These are phyloP conservation scores for Torymus texanus DNA, from an alignment of 2,888 invertebrate species.

Conservation along the genomic window DNA sequence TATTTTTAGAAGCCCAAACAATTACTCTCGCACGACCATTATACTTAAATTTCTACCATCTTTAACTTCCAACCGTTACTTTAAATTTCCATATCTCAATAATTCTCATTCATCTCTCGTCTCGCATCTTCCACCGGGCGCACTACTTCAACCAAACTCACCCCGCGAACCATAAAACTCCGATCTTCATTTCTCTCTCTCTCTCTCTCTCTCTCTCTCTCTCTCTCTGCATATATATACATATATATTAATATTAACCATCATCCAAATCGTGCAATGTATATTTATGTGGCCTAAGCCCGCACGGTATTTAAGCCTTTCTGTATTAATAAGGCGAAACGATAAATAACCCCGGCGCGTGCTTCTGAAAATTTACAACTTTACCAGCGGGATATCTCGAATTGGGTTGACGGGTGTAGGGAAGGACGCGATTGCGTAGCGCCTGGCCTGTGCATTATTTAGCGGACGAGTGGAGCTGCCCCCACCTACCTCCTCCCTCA, in stretches of 20 bases:
- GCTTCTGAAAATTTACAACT: constrained; percentile 17
- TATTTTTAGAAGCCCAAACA: too few species aligned
- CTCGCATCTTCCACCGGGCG: too few species aligned
- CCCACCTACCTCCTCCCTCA: not conserved
- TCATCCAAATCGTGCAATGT: constrained; percentile 4
- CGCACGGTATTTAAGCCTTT: constrained; percentile 14
- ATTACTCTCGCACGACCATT: too few species aligned
- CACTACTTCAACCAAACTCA: too few species aligned
- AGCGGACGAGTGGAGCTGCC: constrained; percentile 12
- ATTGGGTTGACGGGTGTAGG: constrained; percentile 16
- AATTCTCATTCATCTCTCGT: too few species aligned
- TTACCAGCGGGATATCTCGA: not conserved
- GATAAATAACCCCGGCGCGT: constrained; percentile 6
- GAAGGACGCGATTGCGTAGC: constrained; percentile 14
- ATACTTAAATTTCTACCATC: too few species aligned
- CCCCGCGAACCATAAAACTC: too few species aligned
- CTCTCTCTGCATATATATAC: too few species aligned
- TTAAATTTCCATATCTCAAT: too few species aligned
- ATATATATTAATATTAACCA: constrained; percentile 19
- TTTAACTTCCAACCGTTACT: too few species aligned
- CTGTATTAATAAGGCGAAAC: constrained; percentile 16
- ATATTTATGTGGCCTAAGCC: constrained; percentile 26
- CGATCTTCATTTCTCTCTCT: too few species aligned
- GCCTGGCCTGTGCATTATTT: constrained; percentile 27
- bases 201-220: too few species aligned